These are phyloP conservation scores for Hydroisotoma schaefferi DNA, from an alignment of 2,888 invertebrate genomes.

Conservation along the genomic window DNA sequence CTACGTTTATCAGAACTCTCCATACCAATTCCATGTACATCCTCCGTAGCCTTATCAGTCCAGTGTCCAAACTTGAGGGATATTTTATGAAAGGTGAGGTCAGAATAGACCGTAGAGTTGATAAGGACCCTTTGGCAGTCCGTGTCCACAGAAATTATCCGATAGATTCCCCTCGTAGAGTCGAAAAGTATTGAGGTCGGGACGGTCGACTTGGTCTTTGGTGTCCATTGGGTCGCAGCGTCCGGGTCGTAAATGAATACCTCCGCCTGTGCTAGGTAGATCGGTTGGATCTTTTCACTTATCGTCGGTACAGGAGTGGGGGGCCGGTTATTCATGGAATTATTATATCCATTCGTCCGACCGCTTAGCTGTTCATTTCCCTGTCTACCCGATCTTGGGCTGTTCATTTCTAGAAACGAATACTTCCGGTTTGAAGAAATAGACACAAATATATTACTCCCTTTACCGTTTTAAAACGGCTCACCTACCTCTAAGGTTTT, in stretches of 20 bases:
- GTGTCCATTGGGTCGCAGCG: constrained; percentile 11
- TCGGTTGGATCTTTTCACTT: background rate
- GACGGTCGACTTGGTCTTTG: constrained; percentile 16
- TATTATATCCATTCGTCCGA: too few relatives aligned
- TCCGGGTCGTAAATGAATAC: constrained; percentile 5
- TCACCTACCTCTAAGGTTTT: too few relatives aligned
- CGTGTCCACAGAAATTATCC: constrained; percentile 30
- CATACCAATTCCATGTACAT: constrained; percentile 30
- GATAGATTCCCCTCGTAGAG: constrained; percentile 22
- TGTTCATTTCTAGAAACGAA: too few relatives aligned
- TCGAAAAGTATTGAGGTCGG: constrained; percentile 30
- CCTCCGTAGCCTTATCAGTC: constrained; percentile 25
- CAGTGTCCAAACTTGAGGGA: constrained; percentile 30
- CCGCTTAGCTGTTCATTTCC: too few relatives aligned
- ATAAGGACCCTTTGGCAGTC: constrained; percentile 24
- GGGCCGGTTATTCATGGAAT: too few relatives aligned
- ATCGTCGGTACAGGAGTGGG: too few relatives aligned
- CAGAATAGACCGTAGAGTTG: constrained; percentile 23
- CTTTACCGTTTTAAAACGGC: too few relatives aligned
- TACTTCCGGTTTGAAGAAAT: too few relatives aligned
- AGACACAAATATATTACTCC: too few relatives aligned
- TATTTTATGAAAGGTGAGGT: constrained; percentile 29
- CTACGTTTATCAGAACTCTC: too few relatives aligned
- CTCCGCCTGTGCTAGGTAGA: constrained; percentile 6
- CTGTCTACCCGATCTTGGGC: too few relatives aligned